Conservation (phyloP, 2,888 invertebrate genomes). For the Didymodactylos carnosus region DNA sequence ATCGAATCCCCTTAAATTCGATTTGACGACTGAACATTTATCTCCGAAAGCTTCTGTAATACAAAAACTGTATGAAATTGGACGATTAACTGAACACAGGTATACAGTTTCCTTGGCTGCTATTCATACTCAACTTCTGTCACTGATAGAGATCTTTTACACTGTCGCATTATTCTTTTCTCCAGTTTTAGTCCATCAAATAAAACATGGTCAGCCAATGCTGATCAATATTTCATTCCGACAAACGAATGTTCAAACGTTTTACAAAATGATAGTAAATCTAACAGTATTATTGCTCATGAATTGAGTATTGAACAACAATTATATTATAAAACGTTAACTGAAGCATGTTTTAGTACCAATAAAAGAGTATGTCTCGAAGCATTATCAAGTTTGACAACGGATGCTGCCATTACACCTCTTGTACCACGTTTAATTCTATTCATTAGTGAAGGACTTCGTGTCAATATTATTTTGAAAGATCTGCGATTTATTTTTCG, state of each 20-base stretch:
- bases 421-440: neutral
- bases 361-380: neutral
- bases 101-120: neutral
- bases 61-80: neutral
- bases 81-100: neutral
- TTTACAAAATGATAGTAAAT: no score
- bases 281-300: neutral
- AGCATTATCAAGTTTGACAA: neutral
- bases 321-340: conserved; percentile 89
- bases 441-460: neutral
- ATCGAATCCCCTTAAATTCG: neutral
- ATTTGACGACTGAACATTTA: neutral
- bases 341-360: conserved; percentile 79
- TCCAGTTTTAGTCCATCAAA: neutral
- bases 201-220: neutral
- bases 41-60: neutral
- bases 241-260: neutral
- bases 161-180: neutral
- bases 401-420: neutral
- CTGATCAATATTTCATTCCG: neutral
- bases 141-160: no score
- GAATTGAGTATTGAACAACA: conserved; percentile 52
- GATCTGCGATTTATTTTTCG: neutral
- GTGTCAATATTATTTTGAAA: neutral
- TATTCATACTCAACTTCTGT: neutral